Conservation (phyloP, 2,113 vertebrate genomes). For the Neolamprologus toae region DNA sequence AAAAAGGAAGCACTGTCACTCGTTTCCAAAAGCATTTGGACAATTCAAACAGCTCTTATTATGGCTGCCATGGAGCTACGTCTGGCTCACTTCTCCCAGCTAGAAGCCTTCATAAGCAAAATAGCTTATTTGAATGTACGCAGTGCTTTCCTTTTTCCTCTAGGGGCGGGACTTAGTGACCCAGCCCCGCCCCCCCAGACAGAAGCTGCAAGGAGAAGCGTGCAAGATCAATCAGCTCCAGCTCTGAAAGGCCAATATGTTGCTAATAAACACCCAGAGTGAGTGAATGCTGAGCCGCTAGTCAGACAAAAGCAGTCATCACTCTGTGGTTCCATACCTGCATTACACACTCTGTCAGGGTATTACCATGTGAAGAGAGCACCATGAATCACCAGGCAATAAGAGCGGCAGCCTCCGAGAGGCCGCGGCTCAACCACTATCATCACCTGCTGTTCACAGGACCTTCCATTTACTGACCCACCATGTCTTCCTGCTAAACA, state of each 20-base stretch:
- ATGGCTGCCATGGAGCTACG: neutral
- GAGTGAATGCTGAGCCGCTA: neutral
- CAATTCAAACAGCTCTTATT: neutral
- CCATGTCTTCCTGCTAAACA: neutral
- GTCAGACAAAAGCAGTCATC: neutral
- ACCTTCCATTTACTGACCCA: neutral
- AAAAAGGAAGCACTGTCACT: neutral
- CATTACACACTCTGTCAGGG: constrained; percentile 3
- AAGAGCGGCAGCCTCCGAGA: neutral
- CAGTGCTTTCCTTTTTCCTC: neutral
- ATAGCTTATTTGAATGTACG: neutral
- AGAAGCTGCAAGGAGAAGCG: constrained; percentile 18
- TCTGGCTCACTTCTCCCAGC: neutral
- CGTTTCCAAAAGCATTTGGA: neutral
- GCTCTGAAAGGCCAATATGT: constrained; percentile 33
- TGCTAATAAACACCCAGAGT: neutral
- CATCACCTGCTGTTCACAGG: constrained; percentile 17
- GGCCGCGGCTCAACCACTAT: neutral
- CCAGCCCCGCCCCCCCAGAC: neutral
- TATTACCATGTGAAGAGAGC: constrained; percentile 15
- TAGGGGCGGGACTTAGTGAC: neutral
- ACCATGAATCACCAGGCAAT: neutral
- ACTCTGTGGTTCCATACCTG: neutral
- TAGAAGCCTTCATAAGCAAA: neutral
- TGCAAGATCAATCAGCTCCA: constrained; percentile 53